phyloP scores from a whole-genome alignment of 2,888 invertebrate species.

The Drosophila glabriapex region DNA sequence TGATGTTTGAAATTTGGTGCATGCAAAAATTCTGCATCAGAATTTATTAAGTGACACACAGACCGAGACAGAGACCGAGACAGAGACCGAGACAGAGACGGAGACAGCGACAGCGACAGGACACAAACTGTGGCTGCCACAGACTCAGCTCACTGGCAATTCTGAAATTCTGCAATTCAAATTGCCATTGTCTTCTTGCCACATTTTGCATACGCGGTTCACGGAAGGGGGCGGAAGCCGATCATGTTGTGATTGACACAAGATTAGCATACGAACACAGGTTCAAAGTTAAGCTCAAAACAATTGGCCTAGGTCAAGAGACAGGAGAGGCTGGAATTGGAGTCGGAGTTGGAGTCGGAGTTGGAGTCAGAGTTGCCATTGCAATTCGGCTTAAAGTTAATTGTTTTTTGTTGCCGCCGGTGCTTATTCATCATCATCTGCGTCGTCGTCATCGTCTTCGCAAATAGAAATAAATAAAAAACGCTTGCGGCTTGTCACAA shows the following conservation, averaged over 20 bases:
- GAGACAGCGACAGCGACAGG: not conserved
- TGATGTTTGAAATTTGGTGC: slow-evolving; percentile 68
- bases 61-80: not conserved
- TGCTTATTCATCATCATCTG: not conserved
- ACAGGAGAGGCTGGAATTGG: too few species aligned
- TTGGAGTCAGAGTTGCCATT: slow-evolving; percentile 1
- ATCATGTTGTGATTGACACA: slow-evolving; percentile 79
- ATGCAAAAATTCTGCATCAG: slow-evolving; percentile 79
- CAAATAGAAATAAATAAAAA: slow-evolving; percentile 67
- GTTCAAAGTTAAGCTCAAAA: slow-evolving; percentile 69
- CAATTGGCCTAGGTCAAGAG: slow-evolving; percentile 69
- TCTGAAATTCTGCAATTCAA: slow-evolving; percentile 85
- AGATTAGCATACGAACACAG: slow-evolving; percentile 77
- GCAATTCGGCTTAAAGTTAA: slow-evolving; percentile 63
- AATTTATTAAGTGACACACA: slow-evolving; percentile 84
- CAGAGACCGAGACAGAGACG: slow-evolving; percentile 42
- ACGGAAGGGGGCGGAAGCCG: slow-evolving; percentile 25
- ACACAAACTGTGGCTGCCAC: not conserved
- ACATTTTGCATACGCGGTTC: slow-evolving; percentile 68
- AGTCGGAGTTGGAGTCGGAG: not conserved
- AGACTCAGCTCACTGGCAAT: slow-evolving; percentile 43
- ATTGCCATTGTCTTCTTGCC: slow-evolving; percentile 76
- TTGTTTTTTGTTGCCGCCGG: slow-evolving; percentile 49
- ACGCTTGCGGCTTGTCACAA: slow-evolving; percentile 85
- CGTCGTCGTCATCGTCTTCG: slow-evolving; percentile 11